phyloP scores from a whole-genome alignment of 2,888 invertebrate genomes.

The Lithophane ornitopus region DNA sequence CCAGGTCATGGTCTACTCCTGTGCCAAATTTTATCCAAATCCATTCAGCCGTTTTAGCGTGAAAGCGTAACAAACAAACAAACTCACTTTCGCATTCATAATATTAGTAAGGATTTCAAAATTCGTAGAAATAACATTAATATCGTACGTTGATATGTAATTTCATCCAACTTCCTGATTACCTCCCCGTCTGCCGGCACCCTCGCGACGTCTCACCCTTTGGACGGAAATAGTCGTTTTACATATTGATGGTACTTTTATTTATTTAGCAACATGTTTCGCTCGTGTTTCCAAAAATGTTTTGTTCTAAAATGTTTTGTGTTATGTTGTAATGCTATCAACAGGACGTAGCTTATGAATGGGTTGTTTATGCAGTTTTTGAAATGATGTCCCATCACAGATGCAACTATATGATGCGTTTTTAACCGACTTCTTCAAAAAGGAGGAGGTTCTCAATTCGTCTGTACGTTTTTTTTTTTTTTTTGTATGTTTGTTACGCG shows the following conservation, averaged over 20 bases:
- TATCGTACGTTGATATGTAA: conserved; percentile 40
- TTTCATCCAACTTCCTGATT: conserved; percentile 52
- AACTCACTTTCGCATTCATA: too few species aligned
- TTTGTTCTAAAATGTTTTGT: not conserved
- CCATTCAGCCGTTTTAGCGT: too few species aligned
- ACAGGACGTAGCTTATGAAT: not conserved
- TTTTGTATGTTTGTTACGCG: too few species aligned
- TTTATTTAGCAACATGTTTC: conserved; percentile 21
- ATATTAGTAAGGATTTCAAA: not conserved
- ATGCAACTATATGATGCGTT: too few species aligned
- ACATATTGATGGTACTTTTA: conserved; percentile 44
- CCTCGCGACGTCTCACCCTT: conserved; percentile 24
- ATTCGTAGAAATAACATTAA: conserved; percentile 23
- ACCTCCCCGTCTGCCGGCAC: conserved; percentile 19
- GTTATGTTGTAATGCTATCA: too few species aligned
- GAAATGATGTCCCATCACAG: too few species aligned
- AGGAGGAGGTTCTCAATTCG: too few species aligned
- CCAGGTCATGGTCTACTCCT: too few species aligned
- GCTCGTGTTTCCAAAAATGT: not conserved
- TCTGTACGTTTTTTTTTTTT: too few species aligned
- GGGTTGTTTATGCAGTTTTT: not conserved
- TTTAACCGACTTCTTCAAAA: too few species aligned
- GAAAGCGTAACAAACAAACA: too few species aligned
- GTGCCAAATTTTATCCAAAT: too few species aligned
- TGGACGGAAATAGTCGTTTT: conserved; percentile 52